Conservation (phyloP, 2,888 invertebrate species). For the Muscina levida region DNA sequence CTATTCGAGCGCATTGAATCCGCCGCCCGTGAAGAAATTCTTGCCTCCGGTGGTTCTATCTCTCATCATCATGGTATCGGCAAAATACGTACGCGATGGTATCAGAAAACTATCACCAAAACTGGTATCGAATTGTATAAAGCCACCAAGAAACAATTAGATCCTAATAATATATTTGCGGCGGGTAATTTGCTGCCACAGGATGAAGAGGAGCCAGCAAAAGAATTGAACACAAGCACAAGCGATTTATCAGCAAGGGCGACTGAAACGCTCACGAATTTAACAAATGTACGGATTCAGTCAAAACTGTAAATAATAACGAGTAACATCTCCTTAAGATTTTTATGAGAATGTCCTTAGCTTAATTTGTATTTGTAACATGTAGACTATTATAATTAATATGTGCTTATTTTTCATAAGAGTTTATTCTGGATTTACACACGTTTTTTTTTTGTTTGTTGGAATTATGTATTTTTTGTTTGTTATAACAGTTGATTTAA, state of each 20-base stretch:
- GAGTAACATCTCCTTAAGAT: background rate
- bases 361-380: slow-evolving; percentile 33
- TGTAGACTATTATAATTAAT: too few relatives aligned
- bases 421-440: background rate
- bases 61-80: slow-evolving; percentile 99
- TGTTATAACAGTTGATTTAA: slow-evolving; percentile 33
- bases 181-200: slow-evolving; percentile 86
- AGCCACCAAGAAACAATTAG: slow-evolving; percentile 92
- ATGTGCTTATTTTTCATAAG: slow-evolving; percentile 10
- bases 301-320: slow-evolving; percentile 71
- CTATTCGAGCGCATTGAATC: slow-evolving; percentile 93
- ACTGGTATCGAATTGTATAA: slow-evolving; percentile 88
- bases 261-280: slow-evolving; percentile 9
- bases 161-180: slow-evolving; percentile 97
- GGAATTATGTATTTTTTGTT: slow-evolving; percentile 6
- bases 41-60: slow-evolving; percentile 89
- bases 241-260: background rate
- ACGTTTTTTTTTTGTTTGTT: background rate
- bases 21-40: slow-evolving; percentile 93
- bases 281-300: slow-evolving; percentile 58
- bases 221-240: slow-evolving; percentile 10
- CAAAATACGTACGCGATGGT: slow-evolving; percentile 94
- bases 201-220: slow-evolving; percentile 40
- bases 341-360: slow-evolving; percentile 9
- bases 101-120: slow-evolving; percentile 90